Evolutionary conservation across 2,888 invertebrate species (phyloP).

Genomic region (Eustalomyia histrio): DNA sequence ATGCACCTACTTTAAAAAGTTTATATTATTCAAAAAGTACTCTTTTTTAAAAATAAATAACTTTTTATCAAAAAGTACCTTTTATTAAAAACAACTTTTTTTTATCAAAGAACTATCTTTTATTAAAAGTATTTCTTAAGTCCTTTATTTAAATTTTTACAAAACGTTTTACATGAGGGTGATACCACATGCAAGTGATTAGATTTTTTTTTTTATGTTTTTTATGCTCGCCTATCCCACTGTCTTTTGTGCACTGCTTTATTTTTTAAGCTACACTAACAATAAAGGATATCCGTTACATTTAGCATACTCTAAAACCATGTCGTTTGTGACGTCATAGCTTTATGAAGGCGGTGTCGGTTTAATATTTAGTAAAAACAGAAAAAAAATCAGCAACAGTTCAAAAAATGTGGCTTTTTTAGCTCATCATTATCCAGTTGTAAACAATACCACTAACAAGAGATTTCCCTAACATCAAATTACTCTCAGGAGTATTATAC

Average conservation of each 20-base stretch:
- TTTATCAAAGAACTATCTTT: too few relatives aligned
- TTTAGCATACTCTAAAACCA: conserved; percentile 61
- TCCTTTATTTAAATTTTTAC: too few relatives aligned
- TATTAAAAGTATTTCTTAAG: too few relatives aligned
- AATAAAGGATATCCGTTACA: conserved; percentile 50
- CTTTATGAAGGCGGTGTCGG: conserved; percentile 67
- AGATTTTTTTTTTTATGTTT: too few relatives aligned
- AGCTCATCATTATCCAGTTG: conserved; percentile 29
- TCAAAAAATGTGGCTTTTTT: conserved; percentile 12
- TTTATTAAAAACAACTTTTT: too few relatives aligned
- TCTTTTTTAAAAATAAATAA: too few relatives aligned
- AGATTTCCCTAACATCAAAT: conserved; percentile 53
- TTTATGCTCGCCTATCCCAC: not conserved
- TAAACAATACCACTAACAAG: conserved; percentile 37
- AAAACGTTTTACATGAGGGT: too few relatives aligned
- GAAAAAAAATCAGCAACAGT: conserved; percentile 57
- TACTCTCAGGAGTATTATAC: conserved; percentile 67
- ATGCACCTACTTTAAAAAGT: too few relatives aligned
- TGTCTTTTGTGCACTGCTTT: not conserved
- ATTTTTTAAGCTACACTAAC: not conserved
- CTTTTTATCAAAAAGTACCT: too few relatives aligned
- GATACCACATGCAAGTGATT: too few relatives aligned
- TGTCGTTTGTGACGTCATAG: conserved; percentile 73
- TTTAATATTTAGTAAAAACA: conserved; percentile 26
- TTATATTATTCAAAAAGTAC: too few relatives aligned